Evolutionary conservation across 1,140 invertebrate genomes (phyloP).

Genomic region (Druon quercuslanigerum): DNA sequence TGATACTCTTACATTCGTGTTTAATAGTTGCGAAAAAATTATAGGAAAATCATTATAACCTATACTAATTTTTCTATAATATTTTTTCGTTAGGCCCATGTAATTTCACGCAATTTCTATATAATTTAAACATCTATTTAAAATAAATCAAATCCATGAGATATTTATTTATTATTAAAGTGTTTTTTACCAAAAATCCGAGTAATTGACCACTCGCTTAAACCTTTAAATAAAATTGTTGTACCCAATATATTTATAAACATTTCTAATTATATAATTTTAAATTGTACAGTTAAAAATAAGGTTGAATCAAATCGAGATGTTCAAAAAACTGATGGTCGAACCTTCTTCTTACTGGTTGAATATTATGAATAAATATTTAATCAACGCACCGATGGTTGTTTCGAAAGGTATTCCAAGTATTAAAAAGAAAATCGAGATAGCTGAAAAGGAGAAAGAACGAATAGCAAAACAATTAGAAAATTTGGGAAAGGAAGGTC

Average conservation of each 20-base stretch:
- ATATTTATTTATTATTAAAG: conserved; percentile 32
- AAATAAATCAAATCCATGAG: conserved; percentile 3
- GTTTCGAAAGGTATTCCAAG: conserved; percentile 78
- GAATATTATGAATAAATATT: conserved; percentile 82
- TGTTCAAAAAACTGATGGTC: conserved; percentile 79
- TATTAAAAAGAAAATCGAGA: conserved; percentile 77
- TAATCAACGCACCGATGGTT: conserved; percentile 79
- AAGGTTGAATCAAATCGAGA: conserved; percentile 83
- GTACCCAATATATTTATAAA: no score
- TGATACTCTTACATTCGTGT: no score
- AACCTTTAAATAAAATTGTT: no score
- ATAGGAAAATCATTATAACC: no score
- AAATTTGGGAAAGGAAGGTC: conserved; percentile 81
- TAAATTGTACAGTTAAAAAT: conserved; percentile 78
- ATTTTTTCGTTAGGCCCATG: no score
- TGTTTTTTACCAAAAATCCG: neutral
- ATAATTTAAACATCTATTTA: no score
- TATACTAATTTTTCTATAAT: no score
- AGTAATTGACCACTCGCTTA: no score
- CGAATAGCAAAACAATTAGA: conserved; percentile 81
- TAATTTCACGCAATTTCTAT: no score
- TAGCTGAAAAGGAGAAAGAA: conserved; percentile 81
- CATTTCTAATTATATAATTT: neutral
- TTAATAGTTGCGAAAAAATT: no score
- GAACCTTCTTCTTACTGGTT: conserved; percentile 85